Evolutionary conservation across 2,797 vertebrate species (phyloP).

Genomic region (Enteromius viviparus): DNA sequence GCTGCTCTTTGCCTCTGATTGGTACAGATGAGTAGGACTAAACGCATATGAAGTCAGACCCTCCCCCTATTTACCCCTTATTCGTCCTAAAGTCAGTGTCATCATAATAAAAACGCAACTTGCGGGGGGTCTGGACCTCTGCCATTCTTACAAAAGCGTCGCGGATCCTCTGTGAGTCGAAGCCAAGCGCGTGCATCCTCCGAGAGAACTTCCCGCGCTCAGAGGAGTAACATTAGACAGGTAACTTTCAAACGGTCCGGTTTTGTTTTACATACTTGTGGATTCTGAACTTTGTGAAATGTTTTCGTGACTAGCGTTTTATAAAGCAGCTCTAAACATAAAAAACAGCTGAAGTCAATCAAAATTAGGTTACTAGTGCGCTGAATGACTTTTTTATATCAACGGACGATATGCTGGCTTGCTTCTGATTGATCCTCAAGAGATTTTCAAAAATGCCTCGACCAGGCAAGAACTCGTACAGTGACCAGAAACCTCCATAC

Average conservation of each 20-base stretch:
- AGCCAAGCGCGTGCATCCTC: slow-evolving; percentile 58
- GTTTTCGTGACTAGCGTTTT: neutral
- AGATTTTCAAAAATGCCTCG: slow-evolving; percentile 83
- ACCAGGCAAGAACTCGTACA: slow-evolving; percentile 96
- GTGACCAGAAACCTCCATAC: slow-evolving; percentile 94
- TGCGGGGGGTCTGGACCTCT: slow-evolving; percentile 82
- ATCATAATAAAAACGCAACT: slow-evolving; percentile 86
- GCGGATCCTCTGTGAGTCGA: slow-evolving; percentile 69
- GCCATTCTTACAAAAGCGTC: slow-evolving; percentile 86
- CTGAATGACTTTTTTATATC: slow-evolving; percentile 31
- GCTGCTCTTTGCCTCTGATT: slow-evolving; percentile 54
- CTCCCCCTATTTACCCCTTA: slow-evolving; percentile 60
- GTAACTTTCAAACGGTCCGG: slow-evolving; percentile 50
- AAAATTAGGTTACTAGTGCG: neutral
- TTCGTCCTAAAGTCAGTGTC: slow-evolving; percentile 82
- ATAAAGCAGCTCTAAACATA: slow-evolving; percentile 13
- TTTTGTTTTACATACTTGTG: slow-evolving; percentile 20
- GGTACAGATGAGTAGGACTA: slow-evolving; percentile 60
- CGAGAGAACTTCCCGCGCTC: slow-evolving; percentile 51
- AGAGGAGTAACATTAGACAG: slow-evolving; percentile 34
- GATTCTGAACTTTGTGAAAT: slow-evolving; percentile 6
- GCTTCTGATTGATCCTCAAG: slow-evolving; percentile 22
- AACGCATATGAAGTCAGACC: slow-evolving; percentile 61
- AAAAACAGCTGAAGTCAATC: slow-evolving; percentile 1
- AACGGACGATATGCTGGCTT: slow-evolving; percentile 38